phyloP scores from a whole-genome alignment of 2,797 vertebrate species.

The Setipinna tenuifilis region DNA sequence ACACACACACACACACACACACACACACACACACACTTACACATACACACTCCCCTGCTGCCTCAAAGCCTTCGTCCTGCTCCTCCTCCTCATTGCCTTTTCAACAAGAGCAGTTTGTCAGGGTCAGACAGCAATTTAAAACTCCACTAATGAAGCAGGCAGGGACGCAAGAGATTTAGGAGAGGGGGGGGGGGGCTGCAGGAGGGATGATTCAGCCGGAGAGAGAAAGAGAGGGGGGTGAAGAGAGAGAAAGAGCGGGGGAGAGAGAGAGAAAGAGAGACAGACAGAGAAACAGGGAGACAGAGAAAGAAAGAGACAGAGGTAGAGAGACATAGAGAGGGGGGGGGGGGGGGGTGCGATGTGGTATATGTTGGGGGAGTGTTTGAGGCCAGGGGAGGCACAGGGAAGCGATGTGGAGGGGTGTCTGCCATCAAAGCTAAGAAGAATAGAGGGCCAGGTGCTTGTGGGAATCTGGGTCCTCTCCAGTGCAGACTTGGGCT shows the following conservation, averaged over 20 bases:
- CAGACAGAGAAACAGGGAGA: conserved; percentile 15
- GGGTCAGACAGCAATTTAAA: conserved; percentile 87
- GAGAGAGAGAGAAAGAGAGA: neutral
- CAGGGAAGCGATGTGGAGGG: conserved; percentile 64
- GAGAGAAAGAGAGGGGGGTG: neutral
- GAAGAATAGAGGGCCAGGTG: conserved; percentile 81
- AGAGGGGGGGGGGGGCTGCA: neutral
- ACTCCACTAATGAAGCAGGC: conserved; percentile 77
- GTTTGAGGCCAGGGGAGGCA: conserved; percentile 67
- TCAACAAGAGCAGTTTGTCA: conserved; percentile 81
- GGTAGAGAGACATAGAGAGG: conserved; percentile 61
- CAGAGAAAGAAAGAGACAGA: neutral
- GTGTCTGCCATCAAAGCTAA: conserved; percentile 82
- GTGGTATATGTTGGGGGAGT: too few relatives aligned
- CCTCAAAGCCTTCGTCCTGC: conserved; percentile 58
- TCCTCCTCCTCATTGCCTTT: conserved; percentile 64
- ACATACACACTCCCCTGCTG: conserved; percentile 41
- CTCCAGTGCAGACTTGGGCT: conserved; percentile 63
- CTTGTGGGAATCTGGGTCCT: conserved; percentile 74
- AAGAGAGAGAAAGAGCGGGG: neutral
- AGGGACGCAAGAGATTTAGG: conserved; percentile 42
- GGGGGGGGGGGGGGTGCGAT: conserved; percentile 57
- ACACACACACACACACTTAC: conserved; percentile 38
- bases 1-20: conserved; percentile 41
- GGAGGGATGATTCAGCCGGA: neutral